Evolutionary conservation across 2,888 invertebrate species (phyloP).

Genomic region (Tridacna crocea): DNA sequence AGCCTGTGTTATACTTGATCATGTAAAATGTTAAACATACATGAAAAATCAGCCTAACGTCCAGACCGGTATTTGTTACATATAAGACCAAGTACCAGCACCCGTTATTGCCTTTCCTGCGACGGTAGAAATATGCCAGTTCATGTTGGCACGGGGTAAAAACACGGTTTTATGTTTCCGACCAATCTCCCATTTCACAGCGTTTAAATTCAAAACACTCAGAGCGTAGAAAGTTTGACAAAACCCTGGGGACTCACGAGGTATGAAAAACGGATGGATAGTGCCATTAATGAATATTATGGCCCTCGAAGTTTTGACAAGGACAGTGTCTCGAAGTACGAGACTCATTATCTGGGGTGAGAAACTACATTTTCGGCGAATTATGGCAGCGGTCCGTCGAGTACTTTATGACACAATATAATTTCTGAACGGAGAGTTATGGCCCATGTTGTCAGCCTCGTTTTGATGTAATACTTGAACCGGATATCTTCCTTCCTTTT

Average conservation of each 20-base stretch:
- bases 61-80: no score
- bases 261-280: slow-evolving; percentile 54
- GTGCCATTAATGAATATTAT: slow-evolving; percentile 62
- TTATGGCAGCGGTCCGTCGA: slow-evolving; percentile 42
- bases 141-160: not conserved
- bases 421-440: slow-evolving; percentile 28
- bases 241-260: slow-evolving; percentile 32
- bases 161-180: slow-evolving; percentile 26
- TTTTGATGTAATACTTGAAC: slow-evolving; percentile 26
- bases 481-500: slow-evolving; percentile 24
- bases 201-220: slow-evolving; percentile 44
- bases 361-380: slow-evolving; percentile 61
- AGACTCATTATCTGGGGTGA: slow-evolving; percentile 57
- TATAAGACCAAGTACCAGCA: no score
- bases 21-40: not conserved
- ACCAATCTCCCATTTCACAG: slow-evolving; percentile 9
- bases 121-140: no score
- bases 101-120: no score
- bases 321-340: slow-evolving; percentile 44
- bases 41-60: no score
- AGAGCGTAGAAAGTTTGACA: slow-evolving; percentile 20
- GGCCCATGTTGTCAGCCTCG: slow-evolving; percentile 20
- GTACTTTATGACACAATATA: slow-evolving; percentile 52
- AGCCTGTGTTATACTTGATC: not conserved
- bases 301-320: slow-evolving; percentile 58